A percentile compares a stretch with the other conserved stretches of the same genome.
Evolutionary conservation across 2,888 invertebrate genomes (phyloP).

Genomic region (Laothoe populi): DNA sequence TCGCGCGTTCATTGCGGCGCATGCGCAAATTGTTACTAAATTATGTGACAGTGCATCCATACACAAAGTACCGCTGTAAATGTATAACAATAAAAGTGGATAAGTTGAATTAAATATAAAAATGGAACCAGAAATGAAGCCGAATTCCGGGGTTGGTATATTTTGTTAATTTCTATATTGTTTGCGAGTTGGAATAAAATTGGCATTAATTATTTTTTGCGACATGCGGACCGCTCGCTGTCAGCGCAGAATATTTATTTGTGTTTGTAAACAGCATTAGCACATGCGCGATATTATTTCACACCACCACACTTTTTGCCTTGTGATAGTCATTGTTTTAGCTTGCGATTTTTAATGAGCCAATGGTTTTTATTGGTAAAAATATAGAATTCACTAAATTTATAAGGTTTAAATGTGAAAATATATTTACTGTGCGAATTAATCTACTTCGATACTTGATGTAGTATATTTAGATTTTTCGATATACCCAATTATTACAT

Average conservation of each 20-base stretch:
- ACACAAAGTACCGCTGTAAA: slow-evolving; percentile 36
- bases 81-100: slow-evolving; percentile 3
- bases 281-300: neutral
- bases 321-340: neutral
- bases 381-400: neutral
- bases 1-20: slow-evolving; percentile 58
- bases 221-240: slow-evolving; percentile 14
- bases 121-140: slow-evolving; percentile 44
- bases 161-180: slow-evolving; percentile 30
- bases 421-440: too few species aligned
- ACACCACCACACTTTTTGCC: neutral
- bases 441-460: too few species aligned
- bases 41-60: slow-evolving; percentile 48
- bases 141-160: slow-evolving; percentile 58
- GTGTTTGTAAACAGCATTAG: slow-evolving; percentile 20
- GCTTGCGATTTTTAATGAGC: slow-evolving; percentile 6
- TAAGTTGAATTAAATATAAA: slow-evolving; percentile 11
- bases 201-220: slow-evolving; percentile 36
- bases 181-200: slow-evolving; percentile 41
- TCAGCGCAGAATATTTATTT: slow-evolving; percentile 9
- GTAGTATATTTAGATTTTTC: too few species aligned
- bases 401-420: neutral
- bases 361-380: neutral
- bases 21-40: slow-evolving; percentile 43
- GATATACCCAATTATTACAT: too few species aligned